phyloP scores from a whole-genome alignment of 2,888 invertebrate species.

The Ceriagrion tenellum region DNA sequence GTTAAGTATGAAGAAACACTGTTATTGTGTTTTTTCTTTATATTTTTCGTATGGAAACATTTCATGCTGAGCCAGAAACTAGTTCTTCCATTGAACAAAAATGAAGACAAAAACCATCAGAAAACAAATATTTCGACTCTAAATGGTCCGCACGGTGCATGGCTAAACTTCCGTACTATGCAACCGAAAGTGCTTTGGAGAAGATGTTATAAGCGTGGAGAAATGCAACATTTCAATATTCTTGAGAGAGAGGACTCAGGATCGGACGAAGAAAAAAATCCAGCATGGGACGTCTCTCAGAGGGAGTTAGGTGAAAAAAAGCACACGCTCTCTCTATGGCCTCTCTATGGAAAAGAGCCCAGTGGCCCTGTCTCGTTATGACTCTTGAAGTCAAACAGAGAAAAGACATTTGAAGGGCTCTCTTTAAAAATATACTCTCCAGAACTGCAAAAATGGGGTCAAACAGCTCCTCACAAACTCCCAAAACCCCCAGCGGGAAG shows the following conservation, averaged over 20 bases:
- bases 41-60: too few relatives aligned
- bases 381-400: constrained; percentile 65
- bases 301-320: neutral
- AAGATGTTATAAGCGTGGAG: neutral
- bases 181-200: neutral
- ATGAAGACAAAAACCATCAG: too few relatives aligned
- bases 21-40: too few relatives aligned
- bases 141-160: too few relatives aligned
- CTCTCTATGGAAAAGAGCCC: constrained; percentile 20
- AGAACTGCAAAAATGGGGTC: constrained; percentile 60
- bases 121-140: too few relatives aligned
- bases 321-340: neutral
- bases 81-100: too few relatives aligned
- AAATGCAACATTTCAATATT: neutral
- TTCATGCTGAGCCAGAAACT: too few relatives aligned
- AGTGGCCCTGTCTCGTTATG: constrained; percentile 54
- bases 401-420: constrained; percentile 53
- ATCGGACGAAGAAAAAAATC: neutral
- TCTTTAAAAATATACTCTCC: constrained; percentile 46
- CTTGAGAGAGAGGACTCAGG: neutral
- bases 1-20: too few relatives aligned
- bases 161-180: neutral
- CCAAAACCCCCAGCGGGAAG: neutral
- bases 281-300: neutral
- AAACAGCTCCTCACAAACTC: constrained; percentile 57